Percentiles rank a stretch among this genome's conserved stretches.
These are phyloP conservation scores for Drosophila tanythrix DNA, from an alignment of 2,888 invertebrate genomes.

Conservation along the genomic window DNA sequence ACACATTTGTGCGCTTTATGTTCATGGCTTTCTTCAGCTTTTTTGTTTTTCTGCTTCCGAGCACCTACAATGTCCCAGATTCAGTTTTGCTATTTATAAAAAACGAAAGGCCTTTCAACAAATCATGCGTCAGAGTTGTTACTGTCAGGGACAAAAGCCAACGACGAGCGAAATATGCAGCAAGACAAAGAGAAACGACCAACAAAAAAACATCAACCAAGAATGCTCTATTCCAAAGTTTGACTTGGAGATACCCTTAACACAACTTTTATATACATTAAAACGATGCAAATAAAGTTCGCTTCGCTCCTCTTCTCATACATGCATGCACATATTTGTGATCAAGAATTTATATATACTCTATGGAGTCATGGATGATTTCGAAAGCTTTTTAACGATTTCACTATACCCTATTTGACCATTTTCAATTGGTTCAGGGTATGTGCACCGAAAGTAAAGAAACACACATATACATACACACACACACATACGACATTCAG, in stretches of 20 bases:
- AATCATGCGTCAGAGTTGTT: slow-evolving; percentile 79
- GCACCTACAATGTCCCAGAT: slow-evolving; percentile 60
- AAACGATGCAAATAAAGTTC: background rate
- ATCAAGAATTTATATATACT: background rate
- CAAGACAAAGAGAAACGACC: slow-evolving; percentile 41
- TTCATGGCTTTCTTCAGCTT: slow-evolving; percentile 23
- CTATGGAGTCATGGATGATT: background rate
- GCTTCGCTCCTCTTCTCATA: too few relatives aligned
- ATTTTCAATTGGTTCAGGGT: background rate
- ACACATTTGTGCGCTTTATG: slow-evolving; percentile 26
- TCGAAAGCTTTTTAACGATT: too few relatives aligned
- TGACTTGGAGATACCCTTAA: background rate
- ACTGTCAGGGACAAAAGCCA: slow-evolving; percentile 70
- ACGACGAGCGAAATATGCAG: slow-evolving; percentile 48
- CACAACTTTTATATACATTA: background rate
- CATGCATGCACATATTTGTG: too few relatives aligned
- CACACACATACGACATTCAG: slow-evolving; percentile 13
- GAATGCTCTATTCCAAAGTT: background rate
- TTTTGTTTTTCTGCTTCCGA: background rate
- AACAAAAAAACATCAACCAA: slow-evolving; percentile 28
- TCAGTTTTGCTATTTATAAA: slow-evolving; percentile 56
- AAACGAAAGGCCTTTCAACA: slow-evolving; percentile 73
- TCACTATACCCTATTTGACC: background rate
- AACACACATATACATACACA: background rate
- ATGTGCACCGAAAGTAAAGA: background rate